Conservation (phyloP, 2,888 invertebrate genomes). For the Vesta saturnalis region DNA sequence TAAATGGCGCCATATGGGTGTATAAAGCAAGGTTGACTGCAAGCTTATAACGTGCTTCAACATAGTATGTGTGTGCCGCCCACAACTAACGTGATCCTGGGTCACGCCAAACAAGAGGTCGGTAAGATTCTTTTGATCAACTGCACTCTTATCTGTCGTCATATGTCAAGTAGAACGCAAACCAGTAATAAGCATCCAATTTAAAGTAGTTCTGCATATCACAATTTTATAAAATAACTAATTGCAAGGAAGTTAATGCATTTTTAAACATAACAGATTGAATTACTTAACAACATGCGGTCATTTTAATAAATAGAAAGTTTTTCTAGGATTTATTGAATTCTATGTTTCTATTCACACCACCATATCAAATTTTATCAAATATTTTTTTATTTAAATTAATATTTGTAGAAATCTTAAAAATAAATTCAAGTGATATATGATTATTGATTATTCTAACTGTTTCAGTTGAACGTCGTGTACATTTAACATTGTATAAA, state of each 20-base stretch:
- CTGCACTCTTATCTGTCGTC: conserved; percentile 27
- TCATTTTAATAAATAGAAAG: not conserved
- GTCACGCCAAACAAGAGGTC: conserved; percentile 31
- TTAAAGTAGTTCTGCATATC: conserved; percentile 13
- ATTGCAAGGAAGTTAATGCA: too few species aligned
- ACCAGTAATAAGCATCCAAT: conserved; percentile 20
- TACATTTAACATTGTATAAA: too few species aligned
- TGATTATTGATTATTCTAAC: too few species aligned
- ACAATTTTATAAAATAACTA: not conserved
- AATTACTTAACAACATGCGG: too few species aligned
- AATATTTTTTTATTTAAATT: not conserved
- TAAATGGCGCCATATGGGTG: conserved; percentile 17
- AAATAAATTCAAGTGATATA: too few species aligned
- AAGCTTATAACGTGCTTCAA: conserved; percentile 20
- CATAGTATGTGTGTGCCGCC: conserved; percentile 20
- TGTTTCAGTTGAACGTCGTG: too few species aligned
- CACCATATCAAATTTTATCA: not conserved
- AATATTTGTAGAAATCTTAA: too few species aligned
- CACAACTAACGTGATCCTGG: conserved; percentile 22
- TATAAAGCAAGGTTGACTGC: conserved; percentile 21
- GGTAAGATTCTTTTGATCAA: conserved; percentile 33
- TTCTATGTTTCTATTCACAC: not conserved
- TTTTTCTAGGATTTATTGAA: not conserved
- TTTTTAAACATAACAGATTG: too few species aligned
- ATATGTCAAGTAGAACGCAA: conserved; percentile 20